Evolutionary conservation across 2,888 invertebrate species (phyloP), one percentile per base, ranked within the genome.

Genomic region (Macrostomum cliftonense): DNA sequence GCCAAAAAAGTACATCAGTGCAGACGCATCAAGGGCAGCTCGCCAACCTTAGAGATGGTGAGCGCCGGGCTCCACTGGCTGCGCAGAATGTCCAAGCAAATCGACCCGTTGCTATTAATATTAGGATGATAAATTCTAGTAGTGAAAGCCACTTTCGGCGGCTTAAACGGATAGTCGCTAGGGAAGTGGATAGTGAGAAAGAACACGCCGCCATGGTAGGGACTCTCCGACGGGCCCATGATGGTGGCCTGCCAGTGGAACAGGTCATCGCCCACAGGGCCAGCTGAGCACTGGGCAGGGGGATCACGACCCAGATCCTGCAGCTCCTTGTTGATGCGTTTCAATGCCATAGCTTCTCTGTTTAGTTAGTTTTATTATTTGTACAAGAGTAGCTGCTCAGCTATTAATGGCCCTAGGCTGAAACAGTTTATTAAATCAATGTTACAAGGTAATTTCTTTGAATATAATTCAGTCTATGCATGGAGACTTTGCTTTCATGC

Each of bases 241-340:
- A 97, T 95, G 77, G 95, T 95, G 75, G 95, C 97, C 78, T 95
- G 93, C 97, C 97, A 97, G 75, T 95, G 93, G 79, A 97, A 97
- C 76, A 97, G 89, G 76, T 97, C 95, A 78, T 97, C 95, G 73
- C 93, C 93, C 74, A 97, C 93, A 75, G 97, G 97, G 68, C 97
- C 97, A 75, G 97, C 97, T 71, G 93, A 93, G 79, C 97, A 97
- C 79, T 95, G 93, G 78, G 95, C 93, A 74, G 97, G 97, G 73
- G 97, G 97, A 79, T 97, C 97, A 78, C 93, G 83, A 74, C 93
- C 93, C 76, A 97, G 82, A 77, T 97, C 97, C 81, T 95, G 95
- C 77, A 97, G 81, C 82, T 97, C 97, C 91, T 97, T 28, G 28
- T 28, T 28, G 28, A 28, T 28, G 28, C 28, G 28, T 28, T 28